These are phyloP conservation scores for Catostomus latipinnis DNA, from an alignment of 2,797 vertebrate species.

Conservation along the genomic window DNA sequence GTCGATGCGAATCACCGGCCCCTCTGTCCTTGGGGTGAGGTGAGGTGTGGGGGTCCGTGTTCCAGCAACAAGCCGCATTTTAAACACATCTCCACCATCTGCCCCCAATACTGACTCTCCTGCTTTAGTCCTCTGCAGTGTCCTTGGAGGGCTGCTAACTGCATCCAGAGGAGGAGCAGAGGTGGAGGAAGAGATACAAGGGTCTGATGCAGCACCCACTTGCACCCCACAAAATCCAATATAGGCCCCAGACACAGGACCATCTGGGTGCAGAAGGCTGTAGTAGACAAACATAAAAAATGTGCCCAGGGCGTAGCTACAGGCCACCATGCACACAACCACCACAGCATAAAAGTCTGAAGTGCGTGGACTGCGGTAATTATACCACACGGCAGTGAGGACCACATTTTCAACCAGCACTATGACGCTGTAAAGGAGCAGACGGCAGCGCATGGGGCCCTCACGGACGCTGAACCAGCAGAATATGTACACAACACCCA, in stretches of 20 bases:
- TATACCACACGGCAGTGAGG: conserved; percentile 91
- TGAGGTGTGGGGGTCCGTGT: conserved; percentile 75
- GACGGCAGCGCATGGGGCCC: conserved; percentile 90
- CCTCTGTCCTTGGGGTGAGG: conserved; percentile 84
- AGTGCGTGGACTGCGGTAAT: conserved; percentile 76
- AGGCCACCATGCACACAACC: conserved; percentile 91
- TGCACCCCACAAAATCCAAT: conserved; percentile 79
- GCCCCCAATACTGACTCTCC: conserved; percentile 74
- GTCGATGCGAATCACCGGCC: conserved; percentile 97
- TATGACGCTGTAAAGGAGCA: conserved; percentile 90
- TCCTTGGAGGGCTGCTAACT: conserved; percentile 91
- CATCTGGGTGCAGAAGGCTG: conserved; percentile 94
- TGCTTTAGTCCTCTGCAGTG: conserved; percentile 95
- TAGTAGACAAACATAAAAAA: conserved; percentile 99
- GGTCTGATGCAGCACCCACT: conserved; percentile 69
- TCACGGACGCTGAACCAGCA: conserved; percentile 97
- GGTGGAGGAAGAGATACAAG: conserved; percentile 66
- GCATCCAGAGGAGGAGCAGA: conserved; percentile 77
- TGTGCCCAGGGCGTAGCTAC: conserved; percentile 94
- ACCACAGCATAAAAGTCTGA: conserved; percentile 89
- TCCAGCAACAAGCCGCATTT: conserved; percentile 84
- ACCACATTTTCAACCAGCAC: conserved; percentile 88
- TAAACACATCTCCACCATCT: conserved; percentile 86
- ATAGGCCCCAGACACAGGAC: conserved; percentile 83
- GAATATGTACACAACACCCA: conserved; percentile 96